Percentiles rank a stretch among this genome's conserved stretches.
Evolutionary conservation across 2,113 vertebrate genomes (phyloP).

Genomic region (Psammodynastes pulverulentus): DNA sequence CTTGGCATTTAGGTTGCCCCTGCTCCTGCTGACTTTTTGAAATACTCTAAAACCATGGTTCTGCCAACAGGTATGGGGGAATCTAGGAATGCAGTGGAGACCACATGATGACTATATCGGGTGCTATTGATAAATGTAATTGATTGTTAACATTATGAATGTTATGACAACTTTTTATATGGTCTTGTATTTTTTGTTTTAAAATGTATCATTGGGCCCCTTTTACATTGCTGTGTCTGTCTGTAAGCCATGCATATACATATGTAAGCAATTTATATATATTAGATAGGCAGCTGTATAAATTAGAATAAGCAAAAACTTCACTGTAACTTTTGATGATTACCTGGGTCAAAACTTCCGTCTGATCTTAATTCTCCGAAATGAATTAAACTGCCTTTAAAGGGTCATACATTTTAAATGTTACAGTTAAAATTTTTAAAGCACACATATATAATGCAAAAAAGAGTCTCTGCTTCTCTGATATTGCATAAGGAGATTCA

Average conservation of each 20-base stretch:
- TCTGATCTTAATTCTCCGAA: background rate
- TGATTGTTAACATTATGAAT: background rate
- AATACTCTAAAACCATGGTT: background rate
- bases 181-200: background rate
- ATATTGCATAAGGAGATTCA: background rate
- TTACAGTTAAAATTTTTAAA: background rate
- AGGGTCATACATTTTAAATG: conserved; percentile 15
- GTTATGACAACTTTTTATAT: background rate
- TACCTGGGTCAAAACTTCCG: background rate
- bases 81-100: background rate
- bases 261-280: background rate
- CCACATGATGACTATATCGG: background rate
- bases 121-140: background rate
- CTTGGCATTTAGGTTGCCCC: background rate
- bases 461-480: background rate
- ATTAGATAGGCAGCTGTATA: background rate
- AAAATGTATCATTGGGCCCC: background rate
- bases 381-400: background rate
- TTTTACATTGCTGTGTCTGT: background rate
- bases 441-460: background rate
- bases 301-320: background rate
- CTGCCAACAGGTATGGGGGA: background rate
- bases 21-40: background rate
- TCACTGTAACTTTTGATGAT: background rate
- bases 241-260: background rate